These are phyloP conservation scores for Tetraneura akinire DNA, from an alignment of 1,140 invertebrate genomes.

Conservation along the genomic window DNA sequence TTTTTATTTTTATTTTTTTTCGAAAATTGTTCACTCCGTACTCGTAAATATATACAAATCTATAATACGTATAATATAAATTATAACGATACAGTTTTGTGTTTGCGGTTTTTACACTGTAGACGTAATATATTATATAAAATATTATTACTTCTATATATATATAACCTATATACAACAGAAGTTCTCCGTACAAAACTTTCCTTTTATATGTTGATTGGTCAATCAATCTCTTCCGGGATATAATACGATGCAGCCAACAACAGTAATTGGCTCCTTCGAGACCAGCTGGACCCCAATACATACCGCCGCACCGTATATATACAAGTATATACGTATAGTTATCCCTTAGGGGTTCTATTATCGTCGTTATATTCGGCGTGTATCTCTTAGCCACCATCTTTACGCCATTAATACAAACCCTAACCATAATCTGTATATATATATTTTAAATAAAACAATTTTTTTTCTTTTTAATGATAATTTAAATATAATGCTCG, in stretches of 20 bases:
- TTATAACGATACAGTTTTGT: no score
- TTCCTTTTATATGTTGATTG: conserved; percentile 36
- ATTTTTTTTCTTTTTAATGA: no score
- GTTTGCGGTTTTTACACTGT: background rate
- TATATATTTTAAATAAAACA: background rate
- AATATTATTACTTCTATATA: no score
- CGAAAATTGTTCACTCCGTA: no score
- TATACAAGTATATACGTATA: background rate
- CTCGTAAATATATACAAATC: no score
- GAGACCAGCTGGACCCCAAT: conserved; percentile 34
- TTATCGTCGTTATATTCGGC: conserved; percentile 8
- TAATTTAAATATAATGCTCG: no score
- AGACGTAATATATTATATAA: no score
- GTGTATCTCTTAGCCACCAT: conserved; percentile 16
- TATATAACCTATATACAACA: no score
- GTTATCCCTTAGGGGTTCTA: conserved; percentile 32
- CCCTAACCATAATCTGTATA: no score
- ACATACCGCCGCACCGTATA: background rate
- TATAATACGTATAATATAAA: no score
- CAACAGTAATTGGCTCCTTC: conserved; percentile 43
- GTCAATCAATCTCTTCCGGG: conserved; percentile 35
- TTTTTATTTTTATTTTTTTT: no score
- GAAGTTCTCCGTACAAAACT: background rate
- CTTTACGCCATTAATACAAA: conserved; percentile 15
- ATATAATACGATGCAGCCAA: conserved; percentile 6